Percentiles rank a stretch among this genome's conserved stretches.
Conservation (phyloP, 2,797 vertebrate genomes). For the Pteronotus mesoamericanus region DNA sequence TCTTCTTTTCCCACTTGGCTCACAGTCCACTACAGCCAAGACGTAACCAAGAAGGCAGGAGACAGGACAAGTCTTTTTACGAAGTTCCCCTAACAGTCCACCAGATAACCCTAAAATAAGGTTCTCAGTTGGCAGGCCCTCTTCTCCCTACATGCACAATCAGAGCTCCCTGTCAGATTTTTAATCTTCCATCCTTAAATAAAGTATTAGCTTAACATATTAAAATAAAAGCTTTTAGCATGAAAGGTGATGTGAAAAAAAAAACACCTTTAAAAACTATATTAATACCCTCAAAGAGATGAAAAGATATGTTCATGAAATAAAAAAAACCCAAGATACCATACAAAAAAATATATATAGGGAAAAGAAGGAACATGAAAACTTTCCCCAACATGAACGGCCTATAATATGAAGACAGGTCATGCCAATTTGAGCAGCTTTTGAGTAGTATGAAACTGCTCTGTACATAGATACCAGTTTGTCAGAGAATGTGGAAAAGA, state of each 20-base stretch:
- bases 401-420: not conserved
- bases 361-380: not conserved
- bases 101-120: no score
- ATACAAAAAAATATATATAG: not conserved
- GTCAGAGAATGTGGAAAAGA: not conserved
- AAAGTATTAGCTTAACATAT: no score
- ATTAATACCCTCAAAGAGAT: not conserved
- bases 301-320: not conserved
- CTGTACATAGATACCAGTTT: not conserved
- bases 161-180: not conserved
- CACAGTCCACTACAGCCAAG: no score
- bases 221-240: not conserved
- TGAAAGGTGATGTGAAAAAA: not conserved
- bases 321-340: not conserved
- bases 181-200: not conserved
- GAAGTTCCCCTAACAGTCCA: no score
- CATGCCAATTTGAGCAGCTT: not conserved
- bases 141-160: not conserved
- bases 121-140: no score
- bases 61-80: no score
- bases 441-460: not conserved
- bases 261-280: not conserved
- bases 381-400: not conserved
- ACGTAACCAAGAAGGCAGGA: no score
- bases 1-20: no score